These are phyloP conservation scores for Pygathrix nemaeus DNA, from an alignment of 2,113 vertebrate species.

Conservation along the genomic window DNA sequence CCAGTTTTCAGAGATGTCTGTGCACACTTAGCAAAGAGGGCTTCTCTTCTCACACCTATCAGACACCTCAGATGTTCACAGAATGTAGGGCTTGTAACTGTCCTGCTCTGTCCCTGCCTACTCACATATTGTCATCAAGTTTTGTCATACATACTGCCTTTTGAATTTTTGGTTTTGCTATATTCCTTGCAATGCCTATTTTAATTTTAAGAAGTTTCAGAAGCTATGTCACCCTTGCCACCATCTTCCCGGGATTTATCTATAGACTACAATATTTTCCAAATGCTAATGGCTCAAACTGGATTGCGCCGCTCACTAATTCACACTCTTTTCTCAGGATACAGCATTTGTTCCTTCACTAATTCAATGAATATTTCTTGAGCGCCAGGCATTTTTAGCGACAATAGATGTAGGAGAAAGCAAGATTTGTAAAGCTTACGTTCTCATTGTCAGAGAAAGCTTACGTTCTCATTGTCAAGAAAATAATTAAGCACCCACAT, in stretches of 20 bases:
- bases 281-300: background rate
- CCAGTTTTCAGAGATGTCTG: background rate
- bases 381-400: background rate
- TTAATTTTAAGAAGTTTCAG: background rate
- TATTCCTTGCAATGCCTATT: background rate
- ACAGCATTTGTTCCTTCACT: background rate
- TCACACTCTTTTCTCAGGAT: background rate
- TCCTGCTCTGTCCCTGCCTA: background rate
- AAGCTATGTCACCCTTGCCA: background rate
- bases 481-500: background rate
- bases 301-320: background rate
- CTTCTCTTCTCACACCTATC: background rate
- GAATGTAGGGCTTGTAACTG: background rate
- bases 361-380: background rate
- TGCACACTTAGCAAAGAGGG: background rate
- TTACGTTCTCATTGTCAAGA: background rate
- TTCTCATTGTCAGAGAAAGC: background rate
- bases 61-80: rapidly evolving
- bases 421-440: background rate
- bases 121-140: background rate
- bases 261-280: background rate
- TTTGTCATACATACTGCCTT: background rate
- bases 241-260: background rate
- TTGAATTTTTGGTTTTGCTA: background rate
- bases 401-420: background rate